Evolutionary conservation across 1,140 invertebrate species (phyloP).

Genomic region (Cotesia chilonis): DNA sequence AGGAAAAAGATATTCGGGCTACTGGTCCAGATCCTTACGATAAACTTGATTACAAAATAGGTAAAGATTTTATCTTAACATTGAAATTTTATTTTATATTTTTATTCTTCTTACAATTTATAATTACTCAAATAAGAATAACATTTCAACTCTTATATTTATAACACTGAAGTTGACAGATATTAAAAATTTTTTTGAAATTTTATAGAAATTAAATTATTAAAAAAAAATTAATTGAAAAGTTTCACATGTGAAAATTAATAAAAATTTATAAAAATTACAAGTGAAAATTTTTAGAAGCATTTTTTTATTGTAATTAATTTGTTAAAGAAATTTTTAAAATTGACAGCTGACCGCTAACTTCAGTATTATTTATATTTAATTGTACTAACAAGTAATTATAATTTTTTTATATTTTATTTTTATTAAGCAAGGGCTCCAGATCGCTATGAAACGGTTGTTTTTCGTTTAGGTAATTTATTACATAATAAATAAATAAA

Average conservation of each 20-base stretch:
- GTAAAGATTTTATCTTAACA: conserved; percentile 43
- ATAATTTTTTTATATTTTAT: conserved; percentile 41
- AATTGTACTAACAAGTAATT: conserved; percentile 4
- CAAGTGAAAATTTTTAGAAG: too few species aligned
- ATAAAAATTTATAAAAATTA: too few species aligned
- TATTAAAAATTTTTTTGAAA: too few species aligned
- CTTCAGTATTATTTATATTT: background rate
- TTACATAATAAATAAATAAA: conserved; percentile 29
- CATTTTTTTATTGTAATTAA: too few species aligned
- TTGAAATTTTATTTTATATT: background rate
- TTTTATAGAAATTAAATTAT: too few species aligned
- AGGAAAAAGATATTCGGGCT: conserved; percentile 64
- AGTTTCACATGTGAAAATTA: too few species aligned
- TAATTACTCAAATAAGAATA: background rate
- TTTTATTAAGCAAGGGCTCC: conserved; percentile 62
- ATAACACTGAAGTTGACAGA: too few species aligned
- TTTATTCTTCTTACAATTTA: too few species aligned
- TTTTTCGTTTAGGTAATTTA: conserved; percentile 66
- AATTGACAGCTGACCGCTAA: too few species aligned
- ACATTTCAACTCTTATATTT: background rate
- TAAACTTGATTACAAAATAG: conserved; percentile 65
- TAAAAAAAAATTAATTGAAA: too few species aligned
- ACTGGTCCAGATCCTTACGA: conserved; percentile 67
- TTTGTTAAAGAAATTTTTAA: too few species aligned
- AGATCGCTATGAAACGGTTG: conserved; percentile 63